These are phyloP conservation scores for Phyllotis vaccarum DNA, from an alignment of 2,797 vertebrate species.

Conservation along the genomic window DNA sequence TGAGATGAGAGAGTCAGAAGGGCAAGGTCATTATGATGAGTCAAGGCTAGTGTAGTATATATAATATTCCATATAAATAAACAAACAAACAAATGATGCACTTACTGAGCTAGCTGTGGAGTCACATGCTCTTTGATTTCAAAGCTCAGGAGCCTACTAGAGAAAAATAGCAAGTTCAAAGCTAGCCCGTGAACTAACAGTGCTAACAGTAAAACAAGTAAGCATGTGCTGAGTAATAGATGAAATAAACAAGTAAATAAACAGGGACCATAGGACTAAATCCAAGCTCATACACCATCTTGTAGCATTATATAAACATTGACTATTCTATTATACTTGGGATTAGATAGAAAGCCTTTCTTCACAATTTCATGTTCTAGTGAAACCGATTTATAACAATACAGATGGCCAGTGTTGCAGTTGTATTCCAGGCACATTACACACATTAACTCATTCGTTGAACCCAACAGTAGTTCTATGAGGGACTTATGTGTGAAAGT, in stretches of 20 bases:
- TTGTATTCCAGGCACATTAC: conserved; percentile 28
- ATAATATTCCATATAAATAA: background rate
- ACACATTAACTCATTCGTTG: background rate
- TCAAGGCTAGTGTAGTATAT: background rate
- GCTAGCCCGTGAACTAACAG: too few species aligned
- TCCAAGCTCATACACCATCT: conserved; percentile 26
- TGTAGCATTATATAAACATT: background rate
- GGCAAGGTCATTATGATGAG: background rate
- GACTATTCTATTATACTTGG: background rate
- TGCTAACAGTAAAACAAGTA: background rate
- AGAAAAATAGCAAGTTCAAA: background rate
- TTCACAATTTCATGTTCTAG: conserved; percentile 27
- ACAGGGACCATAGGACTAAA: conserved; percentile 12
- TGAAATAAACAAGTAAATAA: conserved; percentile 10
- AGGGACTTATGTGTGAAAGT: conserved; percentile 30
- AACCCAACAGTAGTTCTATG: background rate
- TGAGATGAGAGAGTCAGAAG: background rate
- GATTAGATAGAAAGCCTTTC: conserved; percentile 24
- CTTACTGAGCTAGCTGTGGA: background rate
- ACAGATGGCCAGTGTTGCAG: background rate
- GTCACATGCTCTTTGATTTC: background rate
- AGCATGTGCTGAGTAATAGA: conserved; percentile 33
- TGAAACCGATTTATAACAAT: conserved; percentile 43
- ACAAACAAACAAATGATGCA: background rate
- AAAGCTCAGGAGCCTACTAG: background rate